Conservation (phyloP, 1,140 invertebrate genomes). For the Aculops lycopersici region DNA sequence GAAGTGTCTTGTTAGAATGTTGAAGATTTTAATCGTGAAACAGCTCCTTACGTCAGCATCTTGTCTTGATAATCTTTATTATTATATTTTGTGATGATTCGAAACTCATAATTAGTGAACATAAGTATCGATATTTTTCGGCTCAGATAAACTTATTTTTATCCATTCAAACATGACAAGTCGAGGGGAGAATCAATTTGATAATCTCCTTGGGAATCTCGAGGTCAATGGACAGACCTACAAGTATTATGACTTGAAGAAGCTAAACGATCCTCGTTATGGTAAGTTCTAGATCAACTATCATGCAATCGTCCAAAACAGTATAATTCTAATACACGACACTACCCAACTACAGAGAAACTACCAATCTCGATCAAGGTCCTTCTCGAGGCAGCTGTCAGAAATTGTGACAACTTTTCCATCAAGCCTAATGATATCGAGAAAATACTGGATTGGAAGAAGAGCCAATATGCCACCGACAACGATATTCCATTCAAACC, state of each 20-base stretch:
- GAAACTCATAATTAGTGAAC: no score
- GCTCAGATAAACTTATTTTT: no score
- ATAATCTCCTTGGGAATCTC: no score
- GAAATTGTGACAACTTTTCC: slow-evolving; percentile 86
- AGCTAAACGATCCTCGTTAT: slow-evolving; percentile 31
- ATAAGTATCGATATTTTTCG: no score
- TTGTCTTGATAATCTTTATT: no score
- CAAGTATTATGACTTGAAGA: slow-evolving; percentile 37
- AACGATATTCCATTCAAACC: slow-evolving; percentile 89
- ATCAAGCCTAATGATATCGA: slow-evolving; percentile 45
- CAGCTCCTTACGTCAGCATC: no score
- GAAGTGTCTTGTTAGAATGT: no score
- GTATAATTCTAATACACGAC: not conserved
- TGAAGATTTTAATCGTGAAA: no score
- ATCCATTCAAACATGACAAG: no score
- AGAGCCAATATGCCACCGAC: slow-evolving; percentile 26
- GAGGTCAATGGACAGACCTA: slow-evolving; percentile 29
- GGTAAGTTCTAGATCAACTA: slow-evolving; percentile 22
- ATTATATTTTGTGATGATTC: no score
- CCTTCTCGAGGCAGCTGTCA: slow-evolving; percentile 64
- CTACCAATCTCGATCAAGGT: slow-evolving; percentile 79
- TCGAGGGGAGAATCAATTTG: no score
- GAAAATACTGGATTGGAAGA: slow-evolving; percentile 65
- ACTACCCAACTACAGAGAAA: slow-evolving; percentile 7
- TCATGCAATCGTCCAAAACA: not conserved